Base-by-base conservation (phyloP, 2,797 vertebrate species). In the Artibeus lituratus region DNA sequence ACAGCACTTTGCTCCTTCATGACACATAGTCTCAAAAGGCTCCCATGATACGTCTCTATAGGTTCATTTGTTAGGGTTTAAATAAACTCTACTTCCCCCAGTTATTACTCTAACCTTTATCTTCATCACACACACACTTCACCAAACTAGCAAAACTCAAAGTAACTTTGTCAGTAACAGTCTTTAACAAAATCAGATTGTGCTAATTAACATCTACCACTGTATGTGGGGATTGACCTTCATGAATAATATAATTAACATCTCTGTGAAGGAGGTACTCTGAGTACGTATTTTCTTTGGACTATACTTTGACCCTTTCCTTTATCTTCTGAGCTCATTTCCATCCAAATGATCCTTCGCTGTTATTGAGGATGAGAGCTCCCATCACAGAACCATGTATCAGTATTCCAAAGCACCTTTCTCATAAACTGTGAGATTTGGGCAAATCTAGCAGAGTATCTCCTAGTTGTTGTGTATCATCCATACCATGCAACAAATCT, bases 1-100 rank as follows among this genome's bases (percentile, higher is more conserved):
- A 96, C 57, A 84, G 88, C 51, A 91, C 80, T 96, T 80, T 39
- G 67, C 84, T 96, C 72, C 12, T 73, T 91, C 88, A 95, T 92
- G 82, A 88, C 35, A 73, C n/a, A 67, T 84, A 87, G 93, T 73
- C 86, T 96, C 53, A 92, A 90, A 87, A 49, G 88, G 35, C 3
- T 91, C 26, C 29, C 88, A 69, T 8, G 24, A 95, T 69, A 16
- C 62, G 4, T 96, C 96, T 97, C 47, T 90, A 59, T 24, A 32
- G 12, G 5, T 26, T 42, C 29, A n/a, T 70, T 73, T 84, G 39
- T 29, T 93, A 7, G 7, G 21, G 47, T 5, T 37, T 29, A 2
- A 44, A 35, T 51, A 90, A 42, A 10, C 1, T 0, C 10, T 62
- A 47, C 67, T 70, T 78, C 44, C 29, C 8, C 10, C 1, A 59